phyloP scores from a whole-genome alignment of 2,113 vertebrate species.

The Catagonus wagneri region DNA sequence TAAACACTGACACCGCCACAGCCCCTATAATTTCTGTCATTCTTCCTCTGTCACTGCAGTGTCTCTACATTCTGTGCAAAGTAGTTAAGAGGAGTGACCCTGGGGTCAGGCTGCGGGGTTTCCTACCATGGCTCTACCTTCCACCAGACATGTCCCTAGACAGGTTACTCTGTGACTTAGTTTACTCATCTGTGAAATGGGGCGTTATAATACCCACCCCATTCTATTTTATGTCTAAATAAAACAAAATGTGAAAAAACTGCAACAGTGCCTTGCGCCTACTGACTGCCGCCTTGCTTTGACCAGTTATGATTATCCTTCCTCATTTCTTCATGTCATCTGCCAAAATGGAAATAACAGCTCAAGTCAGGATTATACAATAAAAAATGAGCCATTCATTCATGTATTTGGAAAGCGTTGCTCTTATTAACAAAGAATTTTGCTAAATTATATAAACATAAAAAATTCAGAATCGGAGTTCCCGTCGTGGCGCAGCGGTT shows the following conservation, averaged over 20 bases:
- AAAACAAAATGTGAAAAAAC: background rate
- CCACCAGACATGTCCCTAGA: background rate
- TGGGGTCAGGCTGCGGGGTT: background rate
- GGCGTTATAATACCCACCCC: background rate
- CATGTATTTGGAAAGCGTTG: slow-evolving; percentile 31
- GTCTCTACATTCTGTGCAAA: background rate
- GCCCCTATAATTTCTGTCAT: background rate
- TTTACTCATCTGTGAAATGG: background rate
- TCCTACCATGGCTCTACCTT: background rate
- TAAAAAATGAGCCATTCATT: background rate
- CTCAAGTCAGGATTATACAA: background rate
- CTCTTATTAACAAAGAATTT: background rate
- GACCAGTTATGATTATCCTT: background rate
- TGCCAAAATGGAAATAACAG: background rate
- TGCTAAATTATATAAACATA: background rate
- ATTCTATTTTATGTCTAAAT: background rate
- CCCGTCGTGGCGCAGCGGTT: no score
- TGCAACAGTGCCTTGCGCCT: background rate
- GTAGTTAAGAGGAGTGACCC: background rate
- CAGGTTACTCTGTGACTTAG: background rate
- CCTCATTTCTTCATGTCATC: background rate
- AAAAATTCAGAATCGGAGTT: no score
- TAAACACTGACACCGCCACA: fast-evolving
- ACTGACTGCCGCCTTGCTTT: background rate
- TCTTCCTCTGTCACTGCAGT: background rate